Conservation (phyloP, 1,140 invertebrate genomes). For the Cotesia vestalis region DNA sequence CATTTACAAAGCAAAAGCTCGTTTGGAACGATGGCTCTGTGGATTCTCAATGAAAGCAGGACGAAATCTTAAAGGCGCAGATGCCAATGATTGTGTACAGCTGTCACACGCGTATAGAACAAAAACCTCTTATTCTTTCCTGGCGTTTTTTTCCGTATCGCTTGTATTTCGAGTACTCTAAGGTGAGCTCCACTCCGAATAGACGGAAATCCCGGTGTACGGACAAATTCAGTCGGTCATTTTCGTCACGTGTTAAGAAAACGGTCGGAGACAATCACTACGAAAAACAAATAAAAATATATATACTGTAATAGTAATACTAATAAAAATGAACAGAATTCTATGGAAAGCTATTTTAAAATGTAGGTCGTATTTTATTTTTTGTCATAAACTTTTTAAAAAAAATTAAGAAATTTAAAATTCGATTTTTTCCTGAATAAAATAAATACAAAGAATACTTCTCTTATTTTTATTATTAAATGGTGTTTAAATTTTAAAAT, state of each 20-base stretch:
- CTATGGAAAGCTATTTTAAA: background rate
- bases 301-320: background rate
- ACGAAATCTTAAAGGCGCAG: constrained; percentile 33
- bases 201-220: background rate
- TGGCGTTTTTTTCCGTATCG: constrained; percentile 6
- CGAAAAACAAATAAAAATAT: constrained; percentile 9
- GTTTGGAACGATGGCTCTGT: background rate
- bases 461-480: too few species aligned
- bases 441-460: too few species aligned
- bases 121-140: constrained; percentile 8
- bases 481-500: too few species aligned
- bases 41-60: constrained; percentile 8
- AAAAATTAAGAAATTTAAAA: too few species aligned
- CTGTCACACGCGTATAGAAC: constrained; percentile 13
- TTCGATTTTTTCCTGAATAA: too few species aligned
- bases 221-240: constrained; percentile 20
- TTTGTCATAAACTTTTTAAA: too few species aligned
- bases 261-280: background rate
- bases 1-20: constrained; percentile 31
- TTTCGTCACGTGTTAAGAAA: constrained; percentile 35
- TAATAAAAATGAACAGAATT: background rate
- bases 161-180: constrained; percentile 16
- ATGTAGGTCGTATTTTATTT: too few species aligned
- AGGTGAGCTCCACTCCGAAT: background rate
- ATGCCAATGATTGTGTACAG: constrained; percentile 38